phyloP scores from a whole-genome alignment of 2,797 vertebrate genomes.

The Anableps anableps region DNA sequence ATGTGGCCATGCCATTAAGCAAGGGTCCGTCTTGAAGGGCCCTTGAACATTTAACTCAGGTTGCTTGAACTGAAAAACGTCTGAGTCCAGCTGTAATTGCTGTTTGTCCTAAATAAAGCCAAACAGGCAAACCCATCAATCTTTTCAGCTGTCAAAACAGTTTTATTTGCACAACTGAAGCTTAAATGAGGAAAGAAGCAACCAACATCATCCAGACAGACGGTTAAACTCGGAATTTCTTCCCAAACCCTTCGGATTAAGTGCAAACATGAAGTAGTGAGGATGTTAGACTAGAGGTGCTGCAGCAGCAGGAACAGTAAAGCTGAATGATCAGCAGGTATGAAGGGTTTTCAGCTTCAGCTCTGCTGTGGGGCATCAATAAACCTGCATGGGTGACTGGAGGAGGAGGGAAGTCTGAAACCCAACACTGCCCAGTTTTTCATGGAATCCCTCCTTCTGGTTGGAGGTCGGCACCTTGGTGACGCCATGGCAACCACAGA shows the following conservation, averaged over 20 bases:
- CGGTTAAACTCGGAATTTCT: neutral
- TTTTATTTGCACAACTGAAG: constrained; percentile 1
- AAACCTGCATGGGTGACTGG: constrained; percentile 29
- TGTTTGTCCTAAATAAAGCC: neutral
- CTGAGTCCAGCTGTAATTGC: neutral
- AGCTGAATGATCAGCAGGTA: constrained; percentile 5
- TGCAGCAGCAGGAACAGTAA: constrained; percentile 24
- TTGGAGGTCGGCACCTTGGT: constrained; percentile 27
- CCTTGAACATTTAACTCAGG: neutral
- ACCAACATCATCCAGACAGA: neutral
- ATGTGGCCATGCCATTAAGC: constrained; percentile 62
- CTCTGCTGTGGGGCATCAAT: constrained; percentile 10
- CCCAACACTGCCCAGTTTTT: constrained; percentile 14
- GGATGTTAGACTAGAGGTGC: constrained; percentile 21
- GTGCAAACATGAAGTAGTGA: neutral
- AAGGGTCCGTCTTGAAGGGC: neutral
- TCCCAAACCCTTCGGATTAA: constrained; percentile 14
- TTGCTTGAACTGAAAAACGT: neutral
- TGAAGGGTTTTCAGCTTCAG: constrained; percentile 13
- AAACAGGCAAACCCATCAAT: neutral
- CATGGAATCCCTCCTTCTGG: constrained; percentile 12
- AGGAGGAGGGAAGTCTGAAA: constrained; percentile 10
- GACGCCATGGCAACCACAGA: neutral
- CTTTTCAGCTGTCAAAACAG: neutral
- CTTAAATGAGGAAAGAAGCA: neutral